These are phyloP conservation scores for Saccostrea cuccullata DNA, from an alignment of 1,140 invertebrate genomes.

Conservation along the genomic window DNA sequence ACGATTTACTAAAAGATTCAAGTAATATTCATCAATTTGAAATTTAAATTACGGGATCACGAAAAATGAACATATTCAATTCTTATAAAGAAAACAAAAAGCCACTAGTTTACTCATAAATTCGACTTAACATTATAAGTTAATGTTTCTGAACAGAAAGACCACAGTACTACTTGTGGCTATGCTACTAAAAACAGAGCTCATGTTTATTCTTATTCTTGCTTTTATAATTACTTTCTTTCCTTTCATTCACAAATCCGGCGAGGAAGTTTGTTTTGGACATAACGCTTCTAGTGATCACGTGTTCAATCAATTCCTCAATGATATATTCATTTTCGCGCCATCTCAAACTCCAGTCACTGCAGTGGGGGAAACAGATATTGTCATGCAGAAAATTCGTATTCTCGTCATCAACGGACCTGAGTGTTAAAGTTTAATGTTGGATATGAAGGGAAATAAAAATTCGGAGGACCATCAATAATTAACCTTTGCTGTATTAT, in stretches of 20 bases:
- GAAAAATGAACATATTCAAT: too few relatives aligned
- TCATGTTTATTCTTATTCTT: too few relatives aligned
- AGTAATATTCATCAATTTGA: too few relatives aligned
- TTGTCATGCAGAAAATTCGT: neutral
- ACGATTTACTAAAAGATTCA: too few relatives aligned
- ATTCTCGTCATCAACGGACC: neutral
- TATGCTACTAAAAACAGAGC: too few relatives aligned
- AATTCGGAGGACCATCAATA: neutral
- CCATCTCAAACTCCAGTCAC: constrained; percentile 31
- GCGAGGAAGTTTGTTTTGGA: neutral
- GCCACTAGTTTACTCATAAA: too few relatives aligned
- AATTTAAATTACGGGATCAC: too few relatives aligned
- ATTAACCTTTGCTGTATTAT: neutral
- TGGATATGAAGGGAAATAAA: constrained; percentile 3
- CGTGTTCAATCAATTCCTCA: constrained; percentile 27
- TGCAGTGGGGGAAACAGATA: neutral
- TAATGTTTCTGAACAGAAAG: too few relatives aligned
- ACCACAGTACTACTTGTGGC: too few relatives aligned
- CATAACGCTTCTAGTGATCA: neutral
- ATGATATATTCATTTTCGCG: constrained; percentile 36
- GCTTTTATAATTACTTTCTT: neutral
- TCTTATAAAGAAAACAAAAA: too few relatives aligned
- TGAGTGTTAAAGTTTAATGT: neutral
- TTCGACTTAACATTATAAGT: too few relatives aligned
- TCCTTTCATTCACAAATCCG: neutral